These are phyloP conservation scores for Melanaphis sacchari DNA, from an alignment of 1,140 invertebrate species.

Conservation along the genomic window DNA sequence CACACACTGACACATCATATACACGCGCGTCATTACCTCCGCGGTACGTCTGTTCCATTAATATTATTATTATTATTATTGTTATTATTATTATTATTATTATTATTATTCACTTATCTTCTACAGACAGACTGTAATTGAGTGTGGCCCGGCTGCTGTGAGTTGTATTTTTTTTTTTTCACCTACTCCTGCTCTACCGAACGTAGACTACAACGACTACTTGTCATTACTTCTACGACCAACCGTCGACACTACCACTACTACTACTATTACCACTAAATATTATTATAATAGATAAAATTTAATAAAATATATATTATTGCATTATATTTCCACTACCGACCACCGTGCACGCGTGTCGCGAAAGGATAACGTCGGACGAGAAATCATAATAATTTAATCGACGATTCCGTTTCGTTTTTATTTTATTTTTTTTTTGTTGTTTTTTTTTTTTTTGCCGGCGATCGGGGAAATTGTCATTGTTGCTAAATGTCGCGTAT, in stretches of 20 bases:
- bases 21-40: background rate
- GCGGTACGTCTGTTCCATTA: background rate
- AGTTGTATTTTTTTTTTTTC: too few species aligned
- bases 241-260: background rate
- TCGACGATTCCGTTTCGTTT: background rate
- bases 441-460: background rate
- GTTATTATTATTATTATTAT: background rate
- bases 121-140: background rate
- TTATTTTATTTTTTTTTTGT: too few species aligned
- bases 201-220: background rate
- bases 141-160: too few species aligned
- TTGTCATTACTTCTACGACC: background rate
- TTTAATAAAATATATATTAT: background rate
- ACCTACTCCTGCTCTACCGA: background rate
- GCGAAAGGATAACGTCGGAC: background rate
- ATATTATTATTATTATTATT: conserved; percentile 5
- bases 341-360: conserved; percentile 27
- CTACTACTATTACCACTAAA: background rate
- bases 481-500: background rate
- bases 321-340: background rate
- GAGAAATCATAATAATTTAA: too few species aligned
- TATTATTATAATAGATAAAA: conserved; percentile 7
- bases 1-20: background rate
- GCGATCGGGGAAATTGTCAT: background rate
- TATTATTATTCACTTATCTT: background rate